Evolutionary conservation across 2,888 invertebrate genomes (phyloP).

Genomic region (Pegoplata infirma): DNA sequence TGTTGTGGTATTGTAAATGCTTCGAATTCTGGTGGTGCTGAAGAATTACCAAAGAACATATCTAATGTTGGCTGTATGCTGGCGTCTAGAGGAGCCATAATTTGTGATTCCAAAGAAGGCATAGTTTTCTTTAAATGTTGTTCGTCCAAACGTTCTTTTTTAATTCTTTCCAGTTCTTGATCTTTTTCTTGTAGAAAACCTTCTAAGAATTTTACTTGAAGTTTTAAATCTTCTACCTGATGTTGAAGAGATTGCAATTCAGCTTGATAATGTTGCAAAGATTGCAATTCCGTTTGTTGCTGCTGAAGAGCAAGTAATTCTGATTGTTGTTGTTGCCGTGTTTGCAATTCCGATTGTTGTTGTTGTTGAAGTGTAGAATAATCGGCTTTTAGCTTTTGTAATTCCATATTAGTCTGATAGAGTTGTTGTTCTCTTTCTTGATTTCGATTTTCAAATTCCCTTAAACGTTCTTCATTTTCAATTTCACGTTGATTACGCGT

Average conservation of each 20-base stretch:
- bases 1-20: conserved; percentile 62
- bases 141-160: conserved; percentile 57
- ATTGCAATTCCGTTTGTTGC: conserved; percentile 22
- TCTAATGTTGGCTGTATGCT: conserved; percentile 69
- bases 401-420: conserved; percentile 40
- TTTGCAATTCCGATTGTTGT: background rate
- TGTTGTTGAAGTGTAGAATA: no score
- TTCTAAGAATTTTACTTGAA: conserved; percentile 22
- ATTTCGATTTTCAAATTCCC: conserved; percentile 54
- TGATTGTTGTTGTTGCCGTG: conserved; percentile 17
- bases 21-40: conserved; percentile 64
- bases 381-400: conserved; percentile 39
- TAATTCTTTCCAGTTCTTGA: conserved; percentile 45
- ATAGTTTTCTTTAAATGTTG: conserved; percentile 65
- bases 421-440: conserved; percentile 58
- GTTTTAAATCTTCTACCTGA: conserved; percentile 23
- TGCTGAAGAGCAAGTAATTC: conserved; percentile 2
- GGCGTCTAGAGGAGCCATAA: conserved; percentile 58
- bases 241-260: conserved; percentile 6
- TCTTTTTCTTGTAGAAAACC: conserved; percentile 38
- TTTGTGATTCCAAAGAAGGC: conserved; percentile 67
- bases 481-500: conserved; percentile 69
- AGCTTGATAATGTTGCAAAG: conserved; percentile 13
- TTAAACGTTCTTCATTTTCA: conserved; percentile 69
- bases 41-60: conserved; percentile 73